Evolutionary conservation across 2,888 invertebrate species (phyloP).

Genomic region (Drosophila paucipuncta): DNA sequence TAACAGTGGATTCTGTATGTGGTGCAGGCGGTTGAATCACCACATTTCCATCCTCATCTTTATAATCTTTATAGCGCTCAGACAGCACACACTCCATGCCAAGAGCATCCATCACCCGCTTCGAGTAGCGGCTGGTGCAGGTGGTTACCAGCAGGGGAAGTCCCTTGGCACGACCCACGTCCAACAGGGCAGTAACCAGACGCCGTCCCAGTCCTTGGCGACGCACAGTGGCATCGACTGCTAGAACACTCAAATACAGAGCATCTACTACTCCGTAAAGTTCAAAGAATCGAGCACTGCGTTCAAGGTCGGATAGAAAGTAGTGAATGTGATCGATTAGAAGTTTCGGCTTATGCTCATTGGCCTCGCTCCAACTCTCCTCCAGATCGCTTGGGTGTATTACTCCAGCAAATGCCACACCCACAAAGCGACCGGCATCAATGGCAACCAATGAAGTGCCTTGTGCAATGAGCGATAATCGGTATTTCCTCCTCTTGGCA

Average conservation of each 20-base stretch:
- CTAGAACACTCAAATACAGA: slow-evolving; percentile 58
- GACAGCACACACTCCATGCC: slow-evolving; percentile 64
- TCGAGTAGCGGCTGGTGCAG: slow-evolving; percentile 76
- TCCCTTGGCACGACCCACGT: slow-evolving; percentile 56
- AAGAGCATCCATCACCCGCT: slow-evolving; percentile 57
- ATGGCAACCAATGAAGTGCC: slow-evolving; percentile 57
- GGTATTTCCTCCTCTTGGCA: slow-evolving; percentile 26
- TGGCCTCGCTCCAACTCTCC: slow-evolving; percentile 27
- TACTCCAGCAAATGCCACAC: slow-evolving; percentile 38
- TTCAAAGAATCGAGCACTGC: slow-evolving; percentile 57
- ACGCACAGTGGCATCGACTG: slow-evolving; percentile 50
- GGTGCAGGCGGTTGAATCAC: slow-evolving; percentile 68
- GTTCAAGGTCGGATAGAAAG: slow-evolving; percentile 65
- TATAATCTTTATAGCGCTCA: slow-evolving; percentile 62
- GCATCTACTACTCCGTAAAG: slow-evolving; percentile 47
- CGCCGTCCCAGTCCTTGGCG: slow-evolving; percentile 69
- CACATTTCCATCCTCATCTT: slow-evolving; percentile 51
- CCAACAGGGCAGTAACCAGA: slow-evolving; percentile 59
- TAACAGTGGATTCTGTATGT: slow-evolving; percentile 53
- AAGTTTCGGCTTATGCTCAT: slow-evolving; percentile 16
- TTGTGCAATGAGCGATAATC: slow-evolving; percentile 30
- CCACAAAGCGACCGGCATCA: slow-evolving; percentile 51
- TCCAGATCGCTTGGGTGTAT: slow-evolving; percentile 43
- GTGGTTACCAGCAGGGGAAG: slow-evolving; percentile 59
- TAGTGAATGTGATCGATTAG: slow-evolving; percentile 56